These are phyloP conservation scores for Paragorgia papillata DNA, from an alignment of 92 coral and sea anemone species.

Conservation along the genomic window DNA sequence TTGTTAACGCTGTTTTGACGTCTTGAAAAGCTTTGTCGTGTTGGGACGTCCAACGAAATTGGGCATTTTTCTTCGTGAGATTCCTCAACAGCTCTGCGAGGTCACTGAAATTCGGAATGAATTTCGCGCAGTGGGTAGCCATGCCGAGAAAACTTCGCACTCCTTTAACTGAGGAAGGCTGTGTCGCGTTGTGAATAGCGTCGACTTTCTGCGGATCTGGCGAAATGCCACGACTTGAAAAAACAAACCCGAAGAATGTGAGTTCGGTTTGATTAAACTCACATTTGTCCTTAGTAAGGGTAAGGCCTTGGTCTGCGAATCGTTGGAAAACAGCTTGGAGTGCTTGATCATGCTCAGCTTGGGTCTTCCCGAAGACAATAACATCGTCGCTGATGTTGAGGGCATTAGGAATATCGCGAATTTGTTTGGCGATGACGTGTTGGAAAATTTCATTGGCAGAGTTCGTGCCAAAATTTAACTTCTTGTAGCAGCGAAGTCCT, in stretches of 20 bases:
- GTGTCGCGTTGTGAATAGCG: constrained; percentile 25
- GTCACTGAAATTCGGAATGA: too few relatives aligned
- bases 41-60: constrained; percentile 3
- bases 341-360: constrained; percentile 25
- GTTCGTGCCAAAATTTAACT: neutral
- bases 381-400: constrained; percentile 21
- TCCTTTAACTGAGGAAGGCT: constrained; percentile 2
- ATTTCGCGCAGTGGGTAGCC: too few relatives aligned
- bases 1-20: constrained; percentile 13
- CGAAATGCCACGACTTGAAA: constrained; percentile 20
- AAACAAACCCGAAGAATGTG: constrained; percentile 28
- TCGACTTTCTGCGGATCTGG: constrained; percentile 33
- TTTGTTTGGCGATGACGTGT: neutral
- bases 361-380: constrained; percentile 4
- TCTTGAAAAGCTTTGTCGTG: constrained; percentile 2
- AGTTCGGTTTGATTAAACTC: constrained; percentile 4
- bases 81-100: constrained; percentile 11
- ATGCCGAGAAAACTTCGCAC: constrained; percentile 37
- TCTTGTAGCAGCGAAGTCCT: constrained; percentile 48
- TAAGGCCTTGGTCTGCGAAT: neutral
- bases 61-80: constrained; percentile 13
- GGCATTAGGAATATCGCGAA: constrained; percentile 1
- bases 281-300: constrained; percentile 7
- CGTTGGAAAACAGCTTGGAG: constrained; percentile 28
- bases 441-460: constrained; percentile 24